phyloP scores from a whole-genome alignment of 2,113 vertebrate species.

The Caranx melampygus region DNA sequence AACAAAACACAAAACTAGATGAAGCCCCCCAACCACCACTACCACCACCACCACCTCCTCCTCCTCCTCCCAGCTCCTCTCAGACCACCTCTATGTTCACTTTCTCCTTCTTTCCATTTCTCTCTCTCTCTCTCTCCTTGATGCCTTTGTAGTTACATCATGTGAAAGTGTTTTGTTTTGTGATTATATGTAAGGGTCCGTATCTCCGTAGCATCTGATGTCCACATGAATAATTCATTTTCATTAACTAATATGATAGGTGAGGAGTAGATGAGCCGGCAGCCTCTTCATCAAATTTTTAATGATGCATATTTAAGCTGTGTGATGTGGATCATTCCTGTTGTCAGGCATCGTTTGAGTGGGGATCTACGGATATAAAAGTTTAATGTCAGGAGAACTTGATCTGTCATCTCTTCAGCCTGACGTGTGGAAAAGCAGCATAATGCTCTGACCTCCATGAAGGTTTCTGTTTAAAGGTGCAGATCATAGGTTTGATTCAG shows the following conservation, averaged over 20 bases:
- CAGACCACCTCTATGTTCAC: conserved; percentile 23
- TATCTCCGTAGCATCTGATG: conserved; percentile 62
- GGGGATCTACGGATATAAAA: conserved; percentile 71
- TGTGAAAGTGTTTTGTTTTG: conserved; percentile 42
- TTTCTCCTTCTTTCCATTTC: conserved; percentile 19
- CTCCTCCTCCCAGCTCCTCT: conserved; percentile 6
- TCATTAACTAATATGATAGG: conserved; percentile 70
- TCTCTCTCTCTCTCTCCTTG: background rate
- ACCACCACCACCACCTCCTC: too few species aligned
- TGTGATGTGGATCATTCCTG: conserved; percentile 65
- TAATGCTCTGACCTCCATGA: conserved; percentile 10
- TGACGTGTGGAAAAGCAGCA: conserved; percentile 48
- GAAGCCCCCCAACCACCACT: too few species aligned
- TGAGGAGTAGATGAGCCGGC: conserved; percentile 49
- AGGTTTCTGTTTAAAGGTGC: conserved; percentile 2
- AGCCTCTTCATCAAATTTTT: conserved; percentile 75
- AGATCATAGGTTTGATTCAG: conserved; percentile 32
- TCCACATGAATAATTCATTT: conserved; percentile 75
- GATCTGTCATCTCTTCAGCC: conserved; percentile 53
- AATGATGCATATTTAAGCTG: conserved; percentile 73
- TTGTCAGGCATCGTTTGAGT: conserved; percentile 57
- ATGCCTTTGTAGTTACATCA: conserved; percentile 5
- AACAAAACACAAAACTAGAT: conserved; percentile 38
- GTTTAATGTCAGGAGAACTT: conserved; percentile 77
- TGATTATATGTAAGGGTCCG: conserved; percentile 28